Conservation (phyloP, 2,113 vertebrate genomes). For the Pelecanoides urinatrix region DNA sequence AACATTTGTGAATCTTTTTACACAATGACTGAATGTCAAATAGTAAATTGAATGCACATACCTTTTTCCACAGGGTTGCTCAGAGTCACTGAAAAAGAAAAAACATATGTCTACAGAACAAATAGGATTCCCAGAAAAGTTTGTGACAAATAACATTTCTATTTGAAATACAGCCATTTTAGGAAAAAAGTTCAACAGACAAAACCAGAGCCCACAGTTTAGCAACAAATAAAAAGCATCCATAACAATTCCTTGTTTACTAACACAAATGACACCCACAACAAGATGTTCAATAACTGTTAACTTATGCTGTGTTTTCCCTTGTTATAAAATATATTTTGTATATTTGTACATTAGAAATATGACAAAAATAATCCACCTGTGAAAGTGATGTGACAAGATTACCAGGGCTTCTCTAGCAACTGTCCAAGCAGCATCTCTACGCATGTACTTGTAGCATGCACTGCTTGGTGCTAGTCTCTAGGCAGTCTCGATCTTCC, state of each 20-base stretch:
- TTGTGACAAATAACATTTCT: neutral
- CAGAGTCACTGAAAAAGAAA: constrained; percentile 84
- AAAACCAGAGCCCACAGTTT: neutral
- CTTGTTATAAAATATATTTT: neutral
- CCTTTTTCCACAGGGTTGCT: constrained; percentile 88
- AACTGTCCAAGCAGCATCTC: neutral
- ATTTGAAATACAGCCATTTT: neutral
- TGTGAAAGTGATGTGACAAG: neutral
- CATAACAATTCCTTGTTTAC: neutral
- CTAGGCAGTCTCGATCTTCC: no score
- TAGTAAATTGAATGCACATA: constrained; percentile 56
- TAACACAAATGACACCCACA: neutral
- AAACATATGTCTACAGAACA: neutral
- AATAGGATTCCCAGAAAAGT: neutral
- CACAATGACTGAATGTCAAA: neutral
- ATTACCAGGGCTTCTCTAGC: neutral
- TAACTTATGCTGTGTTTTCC: neutral
- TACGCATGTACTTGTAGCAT: rapidly evolving
- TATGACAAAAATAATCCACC: neutral
- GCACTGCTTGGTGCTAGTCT: neutral
- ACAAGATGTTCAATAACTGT: neutral
- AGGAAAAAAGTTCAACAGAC: neutral
- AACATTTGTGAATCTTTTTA: neutral
- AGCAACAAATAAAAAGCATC: neutral
- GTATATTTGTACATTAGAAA: neutral